Evolutionary conservation across 1,140 invertebrate genomes (phyloP), one percentile per base, ranked within the genome.

Genomic region (Drosophila orosa): DNA sequence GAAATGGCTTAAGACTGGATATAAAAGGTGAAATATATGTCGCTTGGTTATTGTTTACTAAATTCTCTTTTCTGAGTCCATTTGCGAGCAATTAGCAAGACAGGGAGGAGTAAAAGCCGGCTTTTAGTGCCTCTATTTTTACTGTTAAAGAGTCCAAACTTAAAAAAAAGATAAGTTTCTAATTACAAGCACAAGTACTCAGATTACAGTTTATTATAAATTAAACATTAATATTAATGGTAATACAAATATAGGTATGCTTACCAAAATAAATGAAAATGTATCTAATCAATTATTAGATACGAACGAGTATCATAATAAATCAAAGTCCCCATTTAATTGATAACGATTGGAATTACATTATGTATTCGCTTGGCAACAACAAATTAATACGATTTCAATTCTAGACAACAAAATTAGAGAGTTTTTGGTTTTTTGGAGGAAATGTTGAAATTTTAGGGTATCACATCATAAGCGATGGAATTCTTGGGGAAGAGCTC

Each of bases 401-500:
- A 13, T 31, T 13, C 1, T 3, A 5, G 10, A 0, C 9, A 12
- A 17, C 22, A 33, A 33, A 17, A 52, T 52, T 15, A 1, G 3
- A 33, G 48, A 5, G 17, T 8, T 22, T 33, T 22, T 54, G 6
- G 3, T 31, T 31, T 31, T 50, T n/a, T 3, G 3, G 2, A 50
- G 5, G 27, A 13, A 1, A 48, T 17, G 4, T 48, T 29, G n/a
- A 29, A 33, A 52, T 33, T 52, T 19, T 27, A 33, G 48, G 13
- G 29, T 33, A 33, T 52, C 29, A 33, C 19, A 3, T 33, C 19
- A 5, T 35, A 22, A 31, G 5, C 12, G 3, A 1, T 9, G 13
- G 5, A 12, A 10, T 45, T 13, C 22, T 44, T 22, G 12, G 40
- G 40, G 17, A 22, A 17, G 27, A 19, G 47, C 59, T 67, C 59